Percentiles rank a stretch among this genome's conserved stretches.
phyloP scores from a whole-genome alignment of 2,888 invertebrate species.

The Pterostichus niger region DNA sequence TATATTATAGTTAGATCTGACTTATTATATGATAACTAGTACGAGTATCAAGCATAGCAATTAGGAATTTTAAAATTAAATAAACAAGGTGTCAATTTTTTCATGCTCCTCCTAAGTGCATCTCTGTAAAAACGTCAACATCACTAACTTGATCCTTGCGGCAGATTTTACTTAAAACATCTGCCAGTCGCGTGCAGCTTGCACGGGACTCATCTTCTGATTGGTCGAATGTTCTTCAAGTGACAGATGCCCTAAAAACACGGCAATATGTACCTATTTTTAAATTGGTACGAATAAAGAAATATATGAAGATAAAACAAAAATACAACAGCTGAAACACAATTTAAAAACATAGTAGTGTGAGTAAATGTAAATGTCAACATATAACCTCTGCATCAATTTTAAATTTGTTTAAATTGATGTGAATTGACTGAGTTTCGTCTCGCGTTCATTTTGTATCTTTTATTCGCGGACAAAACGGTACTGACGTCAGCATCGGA shows the following conservation, averaged over 20 bases:
- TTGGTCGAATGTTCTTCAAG: not conserved
- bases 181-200: slow-evolving; percentile 29
- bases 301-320: too few species aligned
- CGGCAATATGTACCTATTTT: not conserved
- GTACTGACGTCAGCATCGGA: slow-evolving; percentile 44
- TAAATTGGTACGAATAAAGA: not conserved
- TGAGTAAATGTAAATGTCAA: not conserved
- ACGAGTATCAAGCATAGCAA: too few species aligned
- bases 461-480: slow-evolving; percentile 42
- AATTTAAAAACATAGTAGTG: too few species aligned
- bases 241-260: not conserved
- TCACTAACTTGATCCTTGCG: not conserved
- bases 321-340: too few species aligned
- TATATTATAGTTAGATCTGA: not conserved
- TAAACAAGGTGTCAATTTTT: not conserved
- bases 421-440: slow-evolving; percentile 1
- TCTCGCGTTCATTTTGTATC: not conserved
- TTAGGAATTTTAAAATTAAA: not conserved
- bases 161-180: slow-evolving; percentile 16
- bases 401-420: not conserved
- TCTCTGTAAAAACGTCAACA: not conserved
- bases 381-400: not conserved
- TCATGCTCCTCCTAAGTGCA: not conserved
- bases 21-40: too few species aligned
- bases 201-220: slow-evolving; percentile 3